Base-by-base conservation (phyloP, 2,797 vertebrate genomes). In the Ammospiza maritima region DNA sequence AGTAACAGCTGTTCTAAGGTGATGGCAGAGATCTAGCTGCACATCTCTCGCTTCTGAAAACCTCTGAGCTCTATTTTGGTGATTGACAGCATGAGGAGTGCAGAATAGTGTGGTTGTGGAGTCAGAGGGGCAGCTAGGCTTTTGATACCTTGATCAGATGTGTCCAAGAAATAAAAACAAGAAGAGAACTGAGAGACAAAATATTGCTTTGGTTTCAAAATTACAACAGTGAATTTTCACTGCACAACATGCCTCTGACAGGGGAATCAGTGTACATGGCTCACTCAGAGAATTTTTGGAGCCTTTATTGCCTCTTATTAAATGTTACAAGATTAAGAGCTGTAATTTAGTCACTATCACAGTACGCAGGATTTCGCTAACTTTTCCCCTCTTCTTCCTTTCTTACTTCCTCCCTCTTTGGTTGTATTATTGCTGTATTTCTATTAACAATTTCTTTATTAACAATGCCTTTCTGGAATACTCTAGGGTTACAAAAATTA, bases 1-100 rank as follows among this genome's bases (percentile, higher is more conserved):
- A 81, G 27, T 70, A 91, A 29, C 87, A 95, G 79, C 62, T 92
- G 85, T 58, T 94, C 30, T 4, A 65, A 90, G 79, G 92, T 92
- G 94, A 84, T 92, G 82, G 71, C 77, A 91, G 80, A 89, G 88
- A 44, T 80, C 17, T 85, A 86, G 54, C 73, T 93, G 89, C 79
- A 71, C 32, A 27, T 77, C 74, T 88, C 73, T 94, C 36, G n/a
- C 36, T 89, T 90, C 58, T 56, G 93, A 77, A 93, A 88, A 56
- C 27, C 66, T 96, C 82, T 30, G 61, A 92, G 90, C n/a, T 88
- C 26, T 72, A 8, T 80, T 93, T 61, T 88, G 54, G 62, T 93
- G 94, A 90, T 44, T 87, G 91, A 54, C 75, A 88, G 54, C 54
- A 61, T 13, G 23, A 85, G 48, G 50, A 76, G 71, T 54, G 64